Evolutionary conservation across 37 sponge, comb jelly and placozoan species (phyloP).

Genomic region (Ianthella basta): DNA sequence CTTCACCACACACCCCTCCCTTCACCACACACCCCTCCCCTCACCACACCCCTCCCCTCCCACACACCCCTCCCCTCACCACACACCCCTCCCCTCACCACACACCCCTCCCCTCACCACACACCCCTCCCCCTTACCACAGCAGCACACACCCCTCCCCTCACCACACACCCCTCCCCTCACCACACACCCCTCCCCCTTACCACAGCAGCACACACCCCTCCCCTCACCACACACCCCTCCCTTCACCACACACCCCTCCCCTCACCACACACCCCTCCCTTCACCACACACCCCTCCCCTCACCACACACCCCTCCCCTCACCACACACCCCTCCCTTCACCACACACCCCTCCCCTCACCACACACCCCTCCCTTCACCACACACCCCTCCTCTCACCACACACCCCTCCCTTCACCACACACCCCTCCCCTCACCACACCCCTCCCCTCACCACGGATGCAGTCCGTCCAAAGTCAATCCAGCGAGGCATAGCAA

Average conservation of each 20-base stretch:
- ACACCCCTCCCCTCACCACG: conserved; percentile 34
- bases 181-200: background rate
- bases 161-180: conserved; percentile 12
- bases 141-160: conserved; percentile 48
- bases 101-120: background rate
- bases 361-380: too few species aligned
- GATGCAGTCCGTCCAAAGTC: conserved; percentile 88
- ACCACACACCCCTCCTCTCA: conserved; percentile 8
- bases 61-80: conserved; percentile 9
- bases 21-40: conserved; percentile 9
- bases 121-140: conserved; percentile 41
- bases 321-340: too few species aligned
- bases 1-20: background rate
- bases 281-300: too few species aligned
- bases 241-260: background rate
- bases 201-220: conserved; percentile 26
- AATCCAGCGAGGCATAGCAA: conserved; percentile 90
- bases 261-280: background rate
- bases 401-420: background rate
- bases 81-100: background rate
- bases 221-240: conserved; percentile 34
- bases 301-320: background rate
- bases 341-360: too few species aligned
- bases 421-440: conserved; percentile 10
- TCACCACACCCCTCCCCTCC: too few species aligned